phyloP scores from a whole-genome alignment of 2,113 vertebrate genomes.

The Bos indicus region DNA sequence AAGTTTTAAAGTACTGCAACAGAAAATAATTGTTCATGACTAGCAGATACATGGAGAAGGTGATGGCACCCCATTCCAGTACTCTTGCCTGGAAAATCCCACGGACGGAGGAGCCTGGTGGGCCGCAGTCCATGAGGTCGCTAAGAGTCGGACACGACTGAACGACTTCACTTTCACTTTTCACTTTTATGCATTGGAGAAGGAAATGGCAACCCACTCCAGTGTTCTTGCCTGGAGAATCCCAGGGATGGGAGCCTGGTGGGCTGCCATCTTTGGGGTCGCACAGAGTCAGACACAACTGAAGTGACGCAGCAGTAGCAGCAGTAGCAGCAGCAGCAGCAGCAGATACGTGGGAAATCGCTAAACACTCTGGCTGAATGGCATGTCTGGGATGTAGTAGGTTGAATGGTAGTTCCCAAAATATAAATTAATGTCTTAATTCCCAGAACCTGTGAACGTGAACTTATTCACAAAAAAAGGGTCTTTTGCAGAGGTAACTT shows the following conservation, averaged over 20 bases:
- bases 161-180: no score
- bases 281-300: no score
- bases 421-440: not conserved
- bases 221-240: no score
- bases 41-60: not conserved
- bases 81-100: no score
- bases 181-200: no score
- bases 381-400: not conserved
- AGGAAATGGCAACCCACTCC: no score
- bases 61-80: no score
- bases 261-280: no score
- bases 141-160: no score
- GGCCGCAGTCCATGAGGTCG: no score
- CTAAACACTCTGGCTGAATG: not conserved
- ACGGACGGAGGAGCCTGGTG: no score
- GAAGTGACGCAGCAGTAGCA: not conserved
- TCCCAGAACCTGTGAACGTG: not conserved
- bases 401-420: not conserved
- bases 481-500: not conserved
- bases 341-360: slow-evolving; percentile 13
- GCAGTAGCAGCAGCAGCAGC: not conserved
- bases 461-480: not conserved
- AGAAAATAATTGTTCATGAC: slow-evolving; percentile 3
- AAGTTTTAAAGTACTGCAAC: not conserved
- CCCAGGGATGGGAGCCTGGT: no score